phyloP scores from a whole-genome alignment of 2,888 invertebrate genomes.

The Brachycybe producta region DNA sequence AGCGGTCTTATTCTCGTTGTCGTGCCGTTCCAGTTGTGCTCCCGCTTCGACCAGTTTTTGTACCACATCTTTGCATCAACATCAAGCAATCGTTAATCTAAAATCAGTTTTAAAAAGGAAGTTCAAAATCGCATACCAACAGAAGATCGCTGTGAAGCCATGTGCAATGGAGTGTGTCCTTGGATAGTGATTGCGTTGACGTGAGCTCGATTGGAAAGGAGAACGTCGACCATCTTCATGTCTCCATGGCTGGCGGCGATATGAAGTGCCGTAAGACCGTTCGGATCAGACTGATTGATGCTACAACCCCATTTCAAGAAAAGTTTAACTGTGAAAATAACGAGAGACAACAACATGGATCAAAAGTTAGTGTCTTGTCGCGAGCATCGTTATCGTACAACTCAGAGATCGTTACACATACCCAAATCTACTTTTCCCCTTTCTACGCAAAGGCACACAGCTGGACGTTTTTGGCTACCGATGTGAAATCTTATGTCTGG shows the following conservation, averaged over 20 bases:
- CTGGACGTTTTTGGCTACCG: constrained; percentile 23
- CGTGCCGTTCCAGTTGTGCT: constrained; percentile 22
- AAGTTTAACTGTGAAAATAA: constrained; percentile 21
- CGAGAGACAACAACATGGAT: no score
- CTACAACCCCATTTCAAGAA: constrained; percentile 24
- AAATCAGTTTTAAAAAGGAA: not conserved
- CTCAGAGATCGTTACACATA: constrained; percentile 16
- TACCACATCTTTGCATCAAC: constrained; percentile 7
- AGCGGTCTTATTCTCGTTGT: constrained; percentile 23
- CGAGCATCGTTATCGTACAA: no score
- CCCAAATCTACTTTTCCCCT: constrained; percentile 24
- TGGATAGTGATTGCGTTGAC: constrained; percentile 22
- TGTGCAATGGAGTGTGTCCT: constrained; percentile 24
- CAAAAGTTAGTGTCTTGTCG: not conserved
- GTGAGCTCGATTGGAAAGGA: constrained; percentile 23
- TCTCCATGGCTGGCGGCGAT: constrained; percentile 22
- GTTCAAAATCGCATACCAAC: constrained; percentile 14
- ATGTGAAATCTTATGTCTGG: constrained; percentile 24
- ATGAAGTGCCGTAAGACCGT: constrained; percentile 24
- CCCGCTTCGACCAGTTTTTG: constrained; percentile 22
- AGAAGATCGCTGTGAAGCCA: constrained; percentile 18
- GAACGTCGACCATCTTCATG: constrained; percentile 20
- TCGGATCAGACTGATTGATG: constrained; percentile 25
- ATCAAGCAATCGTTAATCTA: not conserved
- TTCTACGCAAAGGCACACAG: constrained; percentile 24